A percentile compares a stretch with the other conserved stretches of the same genome.
Conservation (phyloP, 2,113 vertebrate species). For the Anolis carolinensis region DNA sequence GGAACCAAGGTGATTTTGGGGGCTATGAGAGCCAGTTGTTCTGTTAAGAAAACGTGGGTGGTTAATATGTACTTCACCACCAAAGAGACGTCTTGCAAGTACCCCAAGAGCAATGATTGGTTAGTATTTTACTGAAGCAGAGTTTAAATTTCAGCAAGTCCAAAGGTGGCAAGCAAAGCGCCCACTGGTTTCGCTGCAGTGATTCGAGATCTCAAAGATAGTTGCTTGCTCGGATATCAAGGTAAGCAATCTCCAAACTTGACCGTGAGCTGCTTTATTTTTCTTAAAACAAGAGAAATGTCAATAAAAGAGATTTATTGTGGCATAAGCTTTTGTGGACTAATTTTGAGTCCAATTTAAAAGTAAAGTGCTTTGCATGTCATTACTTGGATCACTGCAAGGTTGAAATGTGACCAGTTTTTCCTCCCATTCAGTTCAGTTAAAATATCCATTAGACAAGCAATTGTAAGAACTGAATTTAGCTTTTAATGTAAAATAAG, state of each 20-base stretch:
- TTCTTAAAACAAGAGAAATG: background rate
- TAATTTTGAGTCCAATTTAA: background rate
- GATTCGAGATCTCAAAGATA: conserved; percentile 52
- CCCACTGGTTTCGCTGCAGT: conserved; percentile 32
- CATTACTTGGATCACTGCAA: background rate
- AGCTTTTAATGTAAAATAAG: background rate
- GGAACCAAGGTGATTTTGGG: conserved; percentile 52
- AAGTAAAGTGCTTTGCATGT: background rate
- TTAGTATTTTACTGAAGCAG: conserved; percentile 56
- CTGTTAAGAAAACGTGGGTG: conserved; percentile 47
- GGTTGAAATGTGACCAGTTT: background rate
- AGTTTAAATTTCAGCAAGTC: conserved; percentile 68
- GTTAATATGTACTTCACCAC: conserved; percentile 59
- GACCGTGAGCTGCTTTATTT: background rate
- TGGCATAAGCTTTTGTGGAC: background rate
- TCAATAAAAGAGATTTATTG: background rate
- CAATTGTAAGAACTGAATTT: background rate
- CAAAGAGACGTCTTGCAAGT: conserved; percentile 39
- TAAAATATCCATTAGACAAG: too few relatives aligned
- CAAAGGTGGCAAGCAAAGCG: conserved; percentile 56
- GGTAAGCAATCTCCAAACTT: conserved; percentile 53
- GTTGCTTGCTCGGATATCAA: conserved; percentile 48
- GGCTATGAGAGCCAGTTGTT: conserved; percentile 45
- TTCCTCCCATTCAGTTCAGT: background rate
- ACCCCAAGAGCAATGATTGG: conserved; percentile 64